These are phyloP conservation scores for Eulemur rubriventer DNA, from an alignment of 2,797 vertebrate genomes.

Conservation along the genomic window DNA sequence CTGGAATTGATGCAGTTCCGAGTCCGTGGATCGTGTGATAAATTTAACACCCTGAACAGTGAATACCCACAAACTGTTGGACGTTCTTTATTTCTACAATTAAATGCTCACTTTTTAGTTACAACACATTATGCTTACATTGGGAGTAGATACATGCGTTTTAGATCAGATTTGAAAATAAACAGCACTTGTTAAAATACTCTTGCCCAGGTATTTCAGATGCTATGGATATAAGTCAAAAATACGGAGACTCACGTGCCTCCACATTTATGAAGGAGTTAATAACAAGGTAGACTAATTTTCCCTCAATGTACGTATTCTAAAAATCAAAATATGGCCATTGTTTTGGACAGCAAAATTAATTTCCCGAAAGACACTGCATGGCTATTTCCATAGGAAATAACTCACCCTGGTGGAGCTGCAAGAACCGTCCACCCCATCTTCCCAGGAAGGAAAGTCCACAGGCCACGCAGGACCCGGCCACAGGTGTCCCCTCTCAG, in stretches of 20 bases:
- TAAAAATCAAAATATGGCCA: background rate
- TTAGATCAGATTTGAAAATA: background rate
- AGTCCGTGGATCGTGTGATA: rapidly evolving
- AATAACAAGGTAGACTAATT: too few relatives aligned
- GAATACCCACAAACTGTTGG: rapidly evolving
- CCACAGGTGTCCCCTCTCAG: too few relatives aligned
- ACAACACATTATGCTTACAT: rapidly evolving
- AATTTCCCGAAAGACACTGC: background rate
- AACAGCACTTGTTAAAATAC: background rate
- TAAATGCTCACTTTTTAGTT: rapidly evolving
- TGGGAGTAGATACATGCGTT: rapidly evolving
- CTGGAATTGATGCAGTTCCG: background rate
- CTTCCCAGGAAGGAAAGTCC: background rate
- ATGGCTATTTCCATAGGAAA: background rate
- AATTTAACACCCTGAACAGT: rapidly evolving
- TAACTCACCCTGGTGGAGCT: background rate
- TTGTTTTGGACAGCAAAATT: background rate
- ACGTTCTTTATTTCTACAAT: rapidly evolving
- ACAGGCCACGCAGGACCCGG: background rate
- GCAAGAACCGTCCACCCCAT: background rate
- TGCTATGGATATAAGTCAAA: too few relatives aligned
- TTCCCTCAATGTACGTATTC: background rate
- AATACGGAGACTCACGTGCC: rapidly evolving
- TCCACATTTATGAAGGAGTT: background rate
- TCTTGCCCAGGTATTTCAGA: background rate